Evolutionary conservation across 2,113 vertebrate genomes (phyloP), one percentile per base, ranked within the genome.

Genomic region (Sigmodon hispidus): DNA sequence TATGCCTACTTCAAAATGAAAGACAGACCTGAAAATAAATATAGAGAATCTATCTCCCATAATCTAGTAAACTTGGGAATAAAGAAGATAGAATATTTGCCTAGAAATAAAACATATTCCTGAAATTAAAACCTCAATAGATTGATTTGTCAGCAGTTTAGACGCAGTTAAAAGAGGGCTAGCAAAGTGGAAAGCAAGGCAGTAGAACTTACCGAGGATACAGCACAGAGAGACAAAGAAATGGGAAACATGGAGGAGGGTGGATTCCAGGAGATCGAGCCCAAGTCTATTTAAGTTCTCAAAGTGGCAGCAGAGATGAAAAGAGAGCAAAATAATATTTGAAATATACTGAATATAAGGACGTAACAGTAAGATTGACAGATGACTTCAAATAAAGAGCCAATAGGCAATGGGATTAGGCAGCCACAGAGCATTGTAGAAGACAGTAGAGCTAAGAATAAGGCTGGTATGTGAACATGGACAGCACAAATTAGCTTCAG

Each of bases 381-480:
- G 76, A 34, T 81, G 76, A 95, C 70, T 92, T 91, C 59, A 91
- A 75, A 36, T 92, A 61, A 85, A 72, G 94, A 95, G 31, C 8
- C 79, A 45, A 88, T 81, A 81, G 48, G 76, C 77, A 57, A 65
- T 9, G 55, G 59, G 80, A 76, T 19, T 52, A 22, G 22, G 24
- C 7, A 26, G 52, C 21, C 34, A 63, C 1, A 31, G 57, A 22
- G 61, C 40, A 15, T 8, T 22, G 40, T 31, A 12, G 4, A 9
- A 65, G 43, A 6, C 85, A 34, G 50, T 1, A 5, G 45, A 55
- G 50, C 57, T 83, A 61, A 61, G 57, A 16, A 61, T 17, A 26
- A 61, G 57, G n/a, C 15, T 43, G 24, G 16, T 1, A 16, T 9
- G 24, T 8, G 36, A 9, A 16, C 26, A 29, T 7, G 7, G 12